phyloP scores from a whole-genome alignment of 2,113 vertebrate genomes.

The Podiceps cristatus region DNA sequence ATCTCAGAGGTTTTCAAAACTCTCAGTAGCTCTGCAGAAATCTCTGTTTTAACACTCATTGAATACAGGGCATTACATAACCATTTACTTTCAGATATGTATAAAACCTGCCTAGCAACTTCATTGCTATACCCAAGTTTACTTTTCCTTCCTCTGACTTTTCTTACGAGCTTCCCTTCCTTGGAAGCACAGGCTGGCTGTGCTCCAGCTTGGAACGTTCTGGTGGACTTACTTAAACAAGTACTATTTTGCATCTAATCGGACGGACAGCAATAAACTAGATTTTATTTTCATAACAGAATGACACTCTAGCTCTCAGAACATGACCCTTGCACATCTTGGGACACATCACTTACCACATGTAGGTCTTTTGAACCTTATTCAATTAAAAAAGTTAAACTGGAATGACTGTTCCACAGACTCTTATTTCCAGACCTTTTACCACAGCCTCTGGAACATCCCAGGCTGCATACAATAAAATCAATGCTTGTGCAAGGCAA shows the following conservation, averaged over 20 bases:
- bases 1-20: neutral
- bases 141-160: neutral
- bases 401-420: neutral
- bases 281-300: neutral
- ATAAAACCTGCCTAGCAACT: neutral
- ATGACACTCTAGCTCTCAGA: neutral
- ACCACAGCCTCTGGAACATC: neutral
- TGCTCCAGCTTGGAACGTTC: neutral
- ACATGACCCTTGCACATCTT: neutral
- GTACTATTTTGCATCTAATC: neutral
- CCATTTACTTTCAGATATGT: neutral
- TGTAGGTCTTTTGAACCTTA: neutral
- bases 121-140: neutral
- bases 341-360: neutral
- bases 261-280: neutral
- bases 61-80: neutral
- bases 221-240: neutral
- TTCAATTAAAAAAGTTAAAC: neutral
- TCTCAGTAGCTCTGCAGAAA: neutral
- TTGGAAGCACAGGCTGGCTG: neutral
- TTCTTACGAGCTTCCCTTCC: neutral
- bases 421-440: neutral
- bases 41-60: neutral
- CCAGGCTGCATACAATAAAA: neutral
- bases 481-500: neutral